A percentile compares a stretch with the other conserved stretches of the same genome.
Conservation (phyloP, 2,888 invertebrate genomes). For the Drosophila siamana region DNA sequence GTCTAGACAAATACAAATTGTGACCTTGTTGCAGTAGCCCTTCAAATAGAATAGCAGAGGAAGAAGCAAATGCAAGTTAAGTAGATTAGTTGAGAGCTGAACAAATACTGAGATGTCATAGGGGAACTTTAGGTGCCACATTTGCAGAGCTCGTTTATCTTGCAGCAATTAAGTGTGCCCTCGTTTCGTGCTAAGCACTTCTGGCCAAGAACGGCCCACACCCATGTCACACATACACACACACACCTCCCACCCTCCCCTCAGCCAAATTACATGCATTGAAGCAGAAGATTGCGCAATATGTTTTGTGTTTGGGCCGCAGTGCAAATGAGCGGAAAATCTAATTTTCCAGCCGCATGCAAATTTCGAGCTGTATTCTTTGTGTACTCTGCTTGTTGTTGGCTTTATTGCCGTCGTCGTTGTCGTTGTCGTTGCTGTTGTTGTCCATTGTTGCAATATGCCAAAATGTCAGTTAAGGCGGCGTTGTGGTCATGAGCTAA, state of each 20-base stretch:
- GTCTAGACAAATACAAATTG: not conserved
- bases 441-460: conserved; percentile 33
- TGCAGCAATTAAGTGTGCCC: conserved; percentile 48
- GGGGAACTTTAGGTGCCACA: conserved; percentile 24
- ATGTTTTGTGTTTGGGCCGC: conserved; percentile 55
- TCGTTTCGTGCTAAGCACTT: conserved; percentile 32
- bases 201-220: conserved; percentile 44
- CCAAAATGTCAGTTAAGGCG: conserved; percentile 42
- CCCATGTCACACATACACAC: conserved; percentile 24
- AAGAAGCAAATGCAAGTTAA: not conserved
- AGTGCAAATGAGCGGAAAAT: conserved; percentile 78
- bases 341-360: conserved; percentile 73
- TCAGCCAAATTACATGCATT: conserved; percentile 57
- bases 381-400: conserved; percentile 17
- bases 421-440: conserved; percentile 1
- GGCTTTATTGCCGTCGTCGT: conserved; percentile 11
- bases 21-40: not conserved
- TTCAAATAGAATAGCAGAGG: not conserved
- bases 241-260: not conserved
- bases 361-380: conserved; percentile 40
- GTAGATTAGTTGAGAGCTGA: not conserved
- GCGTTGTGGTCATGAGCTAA: conserved; percentile 34
- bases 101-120: not conserved
- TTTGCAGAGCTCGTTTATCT: conserved; percentile 38
- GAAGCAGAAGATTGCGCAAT: conserved; percentile 78